Evolutionary conservation across 1,140 invertebrate genomes (phyloP).

Genomic region (Aphis gossypii): DNA sequence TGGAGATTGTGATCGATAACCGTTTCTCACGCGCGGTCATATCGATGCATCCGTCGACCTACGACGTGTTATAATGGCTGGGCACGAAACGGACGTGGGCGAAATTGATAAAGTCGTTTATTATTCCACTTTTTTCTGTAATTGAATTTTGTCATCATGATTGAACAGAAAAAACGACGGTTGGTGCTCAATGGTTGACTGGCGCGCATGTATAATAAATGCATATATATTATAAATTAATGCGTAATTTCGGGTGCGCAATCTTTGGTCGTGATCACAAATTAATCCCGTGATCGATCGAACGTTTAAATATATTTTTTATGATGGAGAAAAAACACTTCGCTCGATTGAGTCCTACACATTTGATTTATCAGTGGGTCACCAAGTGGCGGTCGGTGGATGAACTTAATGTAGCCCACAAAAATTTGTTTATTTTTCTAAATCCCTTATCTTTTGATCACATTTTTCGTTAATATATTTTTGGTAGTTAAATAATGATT

Average conservation of each 20-base stretch:
- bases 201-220: background rate
- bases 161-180: slow-evolving; percentile 26
- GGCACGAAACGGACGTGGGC: slow-evolving; percentile 25
- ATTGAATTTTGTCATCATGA: slow-evolving; percentile 56
- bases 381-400: background rate
- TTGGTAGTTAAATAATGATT: background rate
- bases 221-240: background rate
- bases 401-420: background rate
- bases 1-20: slow-evolving; percentile 25
- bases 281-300: slow-evolving; percentile 47
- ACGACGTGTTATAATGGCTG: background rate
- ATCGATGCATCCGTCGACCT: slow-evolving; percentile 8
- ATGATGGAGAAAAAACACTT: background rate
- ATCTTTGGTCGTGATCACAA: background rate
- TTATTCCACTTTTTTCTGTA: slow-evolving; percentile 5
- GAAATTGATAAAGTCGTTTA: slow-evolving; percentile 50
- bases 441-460: too few species aligned
- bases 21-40: slow-evolving; percentile 17
- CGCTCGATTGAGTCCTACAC: background rate
- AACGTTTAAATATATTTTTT: background rate
- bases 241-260: slow-evolving; percentile 8
- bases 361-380: background rate
- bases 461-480: background rate
- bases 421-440: too few species aligned
- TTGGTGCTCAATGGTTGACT: background rate